Evolutionary conservation across 1,140 invertebrate species (phyloP).

Genomic region (Battus philenor): DNA sequence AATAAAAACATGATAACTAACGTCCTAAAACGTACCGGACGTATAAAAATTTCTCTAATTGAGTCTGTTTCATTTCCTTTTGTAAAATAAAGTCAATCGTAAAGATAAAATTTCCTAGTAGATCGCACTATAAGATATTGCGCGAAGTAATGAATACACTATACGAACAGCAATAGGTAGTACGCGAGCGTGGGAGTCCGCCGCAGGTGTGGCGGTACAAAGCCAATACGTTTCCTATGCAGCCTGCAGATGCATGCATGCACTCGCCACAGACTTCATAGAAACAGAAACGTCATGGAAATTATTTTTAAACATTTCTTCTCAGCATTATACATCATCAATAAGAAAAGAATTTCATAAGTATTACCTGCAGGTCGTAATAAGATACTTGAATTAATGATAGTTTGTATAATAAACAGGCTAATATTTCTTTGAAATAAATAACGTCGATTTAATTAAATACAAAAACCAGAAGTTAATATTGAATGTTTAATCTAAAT

Average conservation of each 20-base stretch:
- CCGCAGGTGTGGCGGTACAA: constrained; percentile 59
- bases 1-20: too few species aligned
- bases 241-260: constrained; percentile 57
- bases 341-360: too few species aligned
- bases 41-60: not conserved
- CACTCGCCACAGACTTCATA: constrained; percentile 38
- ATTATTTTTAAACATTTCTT: too few species aligned
- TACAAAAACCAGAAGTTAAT: too few species aligned
- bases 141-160: constrained; percentile 17
- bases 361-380: too few species aligned
- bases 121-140: constrained; percentile 10
- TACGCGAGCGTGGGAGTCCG: constrained; percentile 57
- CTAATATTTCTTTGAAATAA: too few species aligned
- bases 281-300: not conserved
- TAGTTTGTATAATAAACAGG: too few species aligned
- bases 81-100: not conserved
- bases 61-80: not conserved
- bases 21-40: too few species aligned
- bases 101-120: not conserved
- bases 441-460: too few species aligned
- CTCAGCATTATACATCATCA: too few species aligned
- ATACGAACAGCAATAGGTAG: constrained; percentile 24
- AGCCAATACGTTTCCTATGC: constrained; percentile 45
- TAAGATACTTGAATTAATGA: too few species aligned
- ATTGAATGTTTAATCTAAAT: too few species aligned